phyloP scores from a whole-genome alignment of 2,888 invertebrate species.

The Chloroclysta siterata region DNA sequence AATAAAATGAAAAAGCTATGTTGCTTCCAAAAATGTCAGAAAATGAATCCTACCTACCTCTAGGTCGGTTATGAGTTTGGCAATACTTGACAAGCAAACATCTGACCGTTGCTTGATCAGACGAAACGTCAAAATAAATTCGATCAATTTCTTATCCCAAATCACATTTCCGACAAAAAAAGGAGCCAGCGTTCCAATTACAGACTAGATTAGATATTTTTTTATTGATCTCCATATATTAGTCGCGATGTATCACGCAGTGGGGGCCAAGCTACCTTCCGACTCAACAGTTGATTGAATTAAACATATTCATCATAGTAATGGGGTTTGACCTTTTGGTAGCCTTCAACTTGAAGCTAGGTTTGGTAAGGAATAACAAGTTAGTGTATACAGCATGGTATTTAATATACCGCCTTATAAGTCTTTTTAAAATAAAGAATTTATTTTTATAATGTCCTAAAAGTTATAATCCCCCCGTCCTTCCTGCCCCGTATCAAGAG shows the following conservation, averaged over 20 bases:
- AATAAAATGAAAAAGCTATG: too few species aligned
- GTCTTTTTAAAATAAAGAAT: too few species aligned
- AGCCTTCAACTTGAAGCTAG: neutral
- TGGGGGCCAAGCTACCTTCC: constrained; percentile 63
- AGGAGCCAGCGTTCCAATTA: constrained; percentile 40
- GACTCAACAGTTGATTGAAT: constrained; percentile 66
- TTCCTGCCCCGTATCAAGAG: too few species aligned
- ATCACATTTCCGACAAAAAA: constrained; percentile 34
- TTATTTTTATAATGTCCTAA: too few species aligned
- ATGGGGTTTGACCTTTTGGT: constrained; percentile 56
- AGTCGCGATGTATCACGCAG: constrained; percentile 64
- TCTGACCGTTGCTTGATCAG: neutral
- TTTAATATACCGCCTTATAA: too few species aligned
- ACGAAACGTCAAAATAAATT: constrained; percentile 10
- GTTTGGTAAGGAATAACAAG: neutral
- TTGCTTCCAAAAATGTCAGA: too few species aligned
- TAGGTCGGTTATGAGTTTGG: too few species aligned
- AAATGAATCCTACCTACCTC: too few species aligned
- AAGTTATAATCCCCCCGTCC: too few species aligned
- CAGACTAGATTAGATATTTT: constrained; percentile 48
- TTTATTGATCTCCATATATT: constrained; percentile 50
- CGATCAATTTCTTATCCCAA: constrained; percentile 28
- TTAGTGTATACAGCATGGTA: neutral
- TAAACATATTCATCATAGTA: constrained; percentile 72
- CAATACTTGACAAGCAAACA: neutral